Evolutionary conservation across 2,113 vertebrate genomes (phyloP).

Genomic region (Nycticryphes semicollaris): DNA sequence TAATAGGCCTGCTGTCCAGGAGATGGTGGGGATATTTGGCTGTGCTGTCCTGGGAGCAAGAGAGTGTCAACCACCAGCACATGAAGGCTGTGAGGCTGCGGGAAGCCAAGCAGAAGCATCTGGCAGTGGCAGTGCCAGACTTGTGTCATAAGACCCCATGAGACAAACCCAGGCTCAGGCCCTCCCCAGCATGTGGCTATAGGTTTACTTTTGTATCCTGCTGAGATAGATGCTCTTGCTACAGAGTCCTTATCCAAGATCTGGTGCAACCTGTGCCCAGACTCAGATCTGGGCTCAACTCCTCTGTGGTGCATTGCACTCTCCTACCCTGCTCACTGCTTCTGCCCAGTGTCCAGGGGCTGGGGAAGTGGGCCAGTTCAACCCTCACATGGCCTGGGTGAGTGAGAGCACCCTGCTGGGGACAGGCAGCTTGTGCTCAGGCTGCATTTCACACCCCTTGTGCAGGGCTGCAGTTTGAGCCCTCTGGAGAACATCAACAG

Average conservation of each 20-base stretch:
- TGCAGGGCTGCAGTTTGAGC: neutral
- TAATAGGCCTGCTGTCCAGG: neutral
- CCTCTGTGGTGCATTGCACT: neutral
- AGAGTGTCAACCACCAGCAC: neutral
- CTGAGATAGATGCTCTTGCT: neutral
- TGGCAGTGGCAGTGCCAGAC: neutral
- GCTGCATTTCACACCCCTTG: neutral
- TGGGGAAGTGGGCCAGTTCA: neutral
- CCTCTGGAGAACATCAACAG: neutral
- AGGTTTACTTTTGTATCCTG: neutral
- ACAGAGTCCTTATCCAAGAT: neutral
- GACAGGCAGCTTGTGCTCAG: neutral
- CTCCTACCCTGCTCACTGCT: neutral
- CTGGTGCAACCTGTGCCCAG: neutral
- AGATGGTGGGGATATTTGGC: neutral
- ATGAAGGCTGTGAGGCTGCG: neutral
- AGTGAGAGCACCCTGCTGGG: neutral
- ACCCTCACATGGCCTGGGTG: fast-evolving
- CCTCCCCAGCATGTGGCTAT: neutral
- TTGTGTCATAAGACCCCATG: neutral
- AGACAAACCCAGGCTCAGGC: neutral
- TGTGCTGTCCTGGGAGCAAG: neutral
- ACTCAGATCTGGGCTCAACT: neutral
- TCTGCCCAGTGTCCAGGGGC: neutral
- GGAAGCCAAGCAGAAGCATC: neutral